Evolutionary conservation across 2,113 vertebrate genomes (phyloP), one percentile per base, ranked within the genome.

Genomic region (Gobiocypris rarus): DNA sequence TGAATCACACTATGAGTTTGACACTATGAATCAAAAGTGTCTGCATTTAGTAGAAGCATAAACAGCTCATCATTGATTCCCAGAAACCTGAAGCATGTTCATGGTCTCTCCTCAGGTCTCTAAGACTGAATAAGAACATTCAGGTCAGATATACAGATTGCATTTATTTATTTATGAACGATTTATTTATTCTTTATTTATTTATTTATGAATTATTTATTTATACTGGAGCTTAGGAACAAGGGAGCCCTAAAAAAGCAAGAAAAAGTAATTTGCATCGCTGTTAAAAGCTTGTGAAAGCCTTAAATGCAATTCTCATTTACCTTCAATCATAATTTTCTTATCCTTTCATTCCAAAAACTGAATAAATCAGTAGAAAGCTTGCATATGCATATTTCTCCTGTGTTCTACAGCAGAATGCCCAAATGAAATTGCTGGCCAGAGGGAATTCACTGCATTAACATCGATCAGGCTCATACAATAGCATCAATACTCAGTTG

Each of bases 381-480:
- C 41, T 31, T 52, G 26, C 19, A 70, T 41, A 81, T 81, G 63
- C 13, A 81, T 81, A 70, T 56, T 50, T 69, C 45, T 19, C 22
- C 2, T 28, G 28, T 70, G 79, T 38, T 54, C 22, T 70, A 73
- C 75, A 59, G 83, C 73, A 34, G 22, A 56, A 9, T 45, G 22
- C 17, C 26, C 52, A 48, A 38, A 73, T 50, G 45, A 10, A 71
- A 58, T 69, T n/a, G 11, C 76, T 48, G 41, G 83, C 83, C 43
- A 76, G 67, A 45, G 75, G 83, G 38, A 70, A 80, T 73, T 73
- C 34, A 79, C 65, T 71, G 56, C 75, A 79, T 84, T 84, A 84
- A 45, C 83, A 84, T 84, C 11, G 83, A 84, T 45, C 54, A 58
- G 63, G 65, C n/a, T 45, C 75, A 78, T 79, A 73, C 74, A 70